A percentile compares a stretch with the other conserved stretches of the same genome.
phyloP scores from a whole-genome alignment of 2,888 invertebrate species.

The Callyntrura guangdongensis region DNA sequence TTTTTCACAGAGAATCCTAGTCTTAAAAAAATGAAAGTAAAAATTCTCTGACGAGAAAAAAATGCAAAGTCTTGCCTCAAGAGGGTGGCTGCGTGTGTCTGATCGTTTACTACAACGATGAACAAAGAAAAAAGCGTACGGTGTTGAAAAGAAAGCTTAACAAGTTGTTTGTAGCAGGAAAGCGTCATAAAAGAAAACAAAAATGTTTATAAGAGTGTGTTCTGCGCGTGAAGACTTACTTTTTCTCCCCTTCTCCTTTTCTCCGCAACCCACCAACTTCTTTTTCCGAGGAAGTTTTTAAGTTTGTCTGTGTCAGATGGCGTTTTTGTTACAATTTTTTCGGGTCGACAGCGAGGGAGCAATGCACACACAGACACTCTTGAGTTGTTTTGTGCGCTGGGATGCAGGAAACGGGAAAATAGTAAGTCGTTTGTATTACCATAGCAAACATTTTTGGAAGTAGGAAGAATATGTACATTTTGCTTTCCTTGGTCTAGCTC shows the following conservation, averaged over 20 bases:
- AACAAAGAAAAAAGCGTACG: conserved; percentile 19
- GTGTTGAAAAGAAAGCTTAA: background rate
- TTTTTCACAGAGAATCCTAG: conserved; percentile 25
- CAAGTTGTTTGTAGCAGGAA: background rate
- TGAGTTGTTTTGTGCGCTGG: no score
- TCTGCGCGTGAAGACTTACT: background rate
- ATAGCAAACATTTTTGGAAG: no score
- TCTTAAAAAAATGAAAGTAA: conserved; percentile 23
- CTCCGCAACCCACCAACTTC: background rate
- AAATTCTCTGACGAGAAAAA: conserved; percentile 40
- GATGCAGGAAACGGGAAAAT: no score
- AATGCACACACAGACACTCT: background rate
- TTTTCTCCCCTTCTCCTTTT: conserved; percentile 23
- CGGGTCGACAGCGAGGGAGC: conserved; percentile 10
- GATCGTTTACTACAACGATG: background rate
- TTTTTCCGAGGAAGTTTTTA: conserved; percentile 64
- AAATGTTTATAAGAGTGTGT: background rate
- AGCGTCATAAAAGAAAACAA: background rate
- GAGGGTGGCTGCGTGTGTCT: conserved; percentile 33
- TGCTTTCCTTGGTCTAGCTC: no score
- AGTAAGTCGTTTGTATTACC: no score
- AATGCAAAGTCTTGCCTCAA: conserved; percentile 60
- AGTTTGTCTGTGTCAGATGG: conserved; percentile 83
- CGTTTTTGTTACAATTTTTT: conserved; percentile 83
- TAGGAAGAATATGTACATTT: no score